phyloP scores from a whole-genome alignment of 2,888 invertebrate genomes.

The Scelioninae gen. 1 region DNA sequence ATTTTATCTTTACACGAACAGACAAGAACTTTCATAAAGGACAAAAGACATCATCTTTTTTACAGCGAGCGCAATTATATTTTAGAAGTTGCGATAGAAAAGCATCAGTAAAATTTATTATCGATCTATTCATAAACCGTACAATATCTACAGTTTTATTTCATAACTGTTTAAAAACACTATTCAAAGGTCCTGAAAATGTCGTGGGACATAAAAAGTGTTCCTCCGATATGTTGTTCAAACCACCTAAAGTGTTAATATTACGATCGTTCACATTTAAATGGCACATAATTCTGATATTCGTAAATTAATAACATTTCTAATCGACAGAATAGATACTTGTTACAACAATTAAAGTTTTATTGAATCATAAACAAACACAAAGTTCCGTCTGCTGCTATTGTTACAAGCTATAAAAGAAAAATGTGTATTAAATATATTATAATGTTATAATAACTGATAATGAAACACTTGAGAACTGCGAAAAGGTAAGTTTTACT shows the following conservation, averaged over 20 bases:
- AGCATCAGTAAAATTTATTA: conserved; percentile 13
- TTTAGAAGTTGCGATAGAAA: conserved; percentile 25
- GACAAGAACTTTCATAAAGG: conserved; percentile 32
- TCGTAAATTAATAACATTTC: neutral
- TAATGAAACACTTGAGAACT: too few species aligned
- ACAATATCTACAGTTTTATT: neutral
- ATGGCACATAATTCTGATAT: conserved; percentile 19
- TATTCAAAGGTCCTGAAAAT: too few species aligned
- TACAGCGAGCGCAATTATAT: conserved; percentile 8
- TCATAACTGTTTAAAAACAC: neutral
- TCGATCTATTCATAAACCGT: conserved; percentile 2
- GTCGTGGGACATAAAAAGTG: neutral
- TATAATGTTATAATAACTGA: neutral
- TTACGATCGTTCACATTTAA: neutral
- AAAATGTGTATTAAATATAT: conserved; percentile 17
- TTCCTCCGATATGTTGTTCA: neutral
- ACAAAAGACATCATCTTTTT: conserved; percentile 23
- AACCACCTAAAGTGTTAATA: too few species aligned
- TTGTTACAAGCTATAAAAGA: conserved; percentile 30
- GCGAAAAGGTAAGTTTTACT: too few species aligned
- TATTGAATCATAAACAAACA: neutral
- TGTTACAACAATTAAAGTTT: conserved; percentile 7
- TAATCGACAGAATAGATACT: conserved; percentile 1
- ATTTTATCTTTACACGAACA: conserved; percentile 35
- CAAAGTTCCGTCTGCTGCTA: conserved; percentile 1